phyloP scores from a whole-genome alignment of 2,797 vertebrate species.

The Eremophila alpestris region DNA sequence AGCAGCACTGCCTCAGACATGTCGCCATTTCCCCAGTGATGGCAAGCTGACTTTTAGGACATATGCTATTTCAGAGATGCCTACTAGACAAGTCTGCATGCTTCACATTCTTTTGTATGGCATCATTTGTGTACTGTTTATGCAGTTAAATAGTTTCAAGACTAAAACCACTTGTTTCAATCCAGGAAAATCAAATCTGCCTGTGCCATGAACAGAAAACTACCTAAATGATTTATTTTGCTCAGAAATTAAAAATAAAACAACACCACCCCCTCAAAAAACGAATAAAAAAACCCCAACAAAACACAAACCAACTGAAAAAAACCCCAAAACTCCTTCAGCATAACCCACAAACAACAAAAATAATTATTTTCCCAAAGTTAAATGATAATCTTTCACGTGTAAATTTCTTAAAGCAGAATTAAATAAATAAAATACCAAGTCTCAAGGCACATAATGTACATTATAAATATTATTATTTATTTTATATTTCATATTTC shows the following conservation, averaged over 20 bases:
- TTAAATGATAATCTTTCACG: background rate
- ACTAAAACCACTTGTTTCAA: background rate
- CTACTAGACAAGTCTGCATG: conserved; percentile 37
- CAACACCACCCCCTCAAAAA: accelerated
- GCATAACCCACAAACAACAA: background rate
- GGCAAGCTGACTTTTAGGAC: conserved; percentile 52
- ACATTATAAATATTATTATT: background rate
- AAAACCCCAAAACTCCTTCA: no score
- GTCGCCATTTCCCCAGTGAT: conserved; percentile 61
- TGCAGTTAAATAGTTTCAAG: background rate
- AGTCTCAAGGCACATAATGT: background rate
- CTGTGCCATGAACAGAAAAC: background rate
- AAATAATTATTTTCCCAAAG: background rate
- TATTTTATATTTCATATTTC: background rate
- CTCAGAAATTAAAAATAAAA: background rate
- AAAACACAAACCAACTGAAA: background rate
- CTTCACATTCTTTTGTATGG: conserved; percentile 1
- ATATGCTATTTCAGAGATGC: conserved; percentile 24
- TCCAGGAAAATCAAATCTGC: background rate
- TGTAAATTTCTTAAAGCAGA: background rate
- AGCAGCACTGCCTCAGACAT: conserved; percentile 67
- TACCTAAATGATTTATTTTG: background rate
- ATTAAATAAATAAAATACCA: background rate
- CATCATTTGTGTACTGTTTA: conserved; percentile 7
- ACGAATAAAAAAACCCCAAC: no score